Base-by-base conservation (phyloP, 2,113 vertebrate species). In the Sturnira hondurensis region DNA sequence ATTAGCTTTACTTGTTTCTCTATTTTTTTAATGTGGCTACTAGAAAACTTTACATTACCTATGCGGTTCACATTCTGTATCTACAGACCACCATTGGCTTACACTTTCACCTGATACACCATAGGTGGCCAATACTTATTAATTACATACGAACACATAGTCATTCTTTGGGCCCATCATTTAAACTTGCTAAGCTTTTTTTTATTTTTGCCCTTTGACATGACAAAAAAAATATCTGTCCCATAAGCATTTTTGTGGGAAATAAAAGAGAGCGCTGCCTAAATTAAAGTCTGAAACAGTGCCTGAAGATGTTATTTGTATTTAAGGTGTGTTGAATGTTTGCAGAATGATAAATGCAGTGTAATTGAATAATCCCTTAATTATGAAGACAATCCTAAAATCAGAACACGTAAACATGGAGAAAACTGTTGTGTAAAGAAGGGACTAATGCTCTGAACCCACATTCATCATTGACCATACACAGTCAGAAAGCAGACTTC, bases 281-380 rank as follows among this genome's bases (percentile, higher is more conserved):
- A 63, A 63, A 58, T 10, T 58, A 24, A 65, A 71, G 22, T 70
- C 88, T 91, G 95, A 93, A 92, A 80, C 56, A 56, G 17, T 81
- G 71, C 43, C 70, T 92, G 91, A 92, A 86, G 54, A 83, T 41
- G 31, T 83, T 76, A 86, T 67, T 81, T 83, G 31, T 80, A 93
- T 78, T 78, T 84, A 86, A 91, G 86, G 52, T 56, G 56, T 45
- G 20, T 41, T 87, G 86, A 81, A 71, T 80, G 45, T 15, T 86
- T 93, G 3, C 92, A 84, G 38, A 93, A 86, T 17, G n/a, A 89
- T 50, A 89, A 68, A 93, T 38, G 5, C 15, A 82, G 14, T 52
- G 0, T 58, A 81, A 95, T 6, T 92, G 84, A 91, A 90, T 90
- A 97, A 90, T 92, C 77, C 41, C 17, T 41, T 95, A 90, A 91